Percentiles rank a stretch among this genome's conserved stretches.
These are phyloP conservation scores for Ivindomyrus marchei DNA, from an alignment of 2,113 vertebrate genomes.

Conservation along the genomic window DNA sequence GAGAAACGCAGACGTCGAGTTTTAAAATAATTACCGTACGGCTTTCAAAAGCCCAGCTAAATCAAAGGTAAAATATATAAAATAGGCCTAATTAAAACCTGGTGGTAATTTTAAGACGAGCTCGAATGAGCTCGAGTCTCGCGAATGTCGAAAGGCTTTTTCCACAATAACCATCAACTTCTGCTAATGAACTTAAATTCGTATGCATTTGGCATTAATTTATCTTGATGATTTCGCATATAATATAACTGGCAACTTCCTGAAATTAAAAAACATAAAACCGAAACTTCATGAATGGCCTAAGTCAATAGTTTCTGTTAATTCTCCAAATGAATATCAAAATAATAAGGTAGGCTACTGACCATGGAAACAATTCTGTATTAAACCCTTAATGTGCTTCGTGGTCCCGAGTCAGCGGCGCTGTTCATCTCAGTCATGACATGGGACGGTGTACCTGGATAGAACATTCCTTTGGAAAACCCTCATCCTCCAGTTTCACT, in stretches of 20 bases:
- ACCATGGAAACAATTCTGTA: conserved; percentile 17
- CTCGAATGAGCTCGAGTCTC: neutral
- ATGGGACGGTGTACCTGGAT: neutral
- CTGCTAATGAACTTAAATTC: conserved; percentile 9
- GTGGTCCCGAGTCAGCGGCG: conserved; percentile 18
- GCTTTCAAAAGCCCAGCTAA: neutral
- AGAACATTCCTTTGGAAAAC: neutral
- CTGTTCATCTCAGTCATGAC: neutral
- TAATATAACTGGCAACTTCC: conserved; percentile 29
- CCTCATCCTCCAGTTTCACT: neutral
- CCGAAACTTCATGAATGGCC: conserved; percentile 24
- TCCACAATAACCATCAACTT: neutral
- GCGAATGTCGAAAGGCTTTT: neutral
- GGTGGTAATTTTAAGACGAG: neutral
- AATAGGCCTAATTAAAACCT: neutral
- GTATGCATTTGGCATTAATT: conserved; percentile 18
- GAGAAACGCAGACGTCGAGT: neutral
- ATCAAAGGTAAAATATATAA: neutral
- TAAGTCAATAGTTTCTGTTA: conserved; percentile 37
- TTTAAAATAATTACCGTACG: neutral
- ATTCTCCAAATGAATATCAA: conserved; percentile 25
- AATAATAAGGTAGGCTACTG: conserved; percentile 18
- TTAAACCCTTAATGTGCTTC: conserved; percentile 22
- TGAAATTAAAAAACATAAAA: conserved; percentile 28
- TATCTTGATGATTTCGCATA: conserved; percentile 23